Conservation (phyloP, 2,888 invertebrate genomes). For the Mycalesis mineus region DNA sequence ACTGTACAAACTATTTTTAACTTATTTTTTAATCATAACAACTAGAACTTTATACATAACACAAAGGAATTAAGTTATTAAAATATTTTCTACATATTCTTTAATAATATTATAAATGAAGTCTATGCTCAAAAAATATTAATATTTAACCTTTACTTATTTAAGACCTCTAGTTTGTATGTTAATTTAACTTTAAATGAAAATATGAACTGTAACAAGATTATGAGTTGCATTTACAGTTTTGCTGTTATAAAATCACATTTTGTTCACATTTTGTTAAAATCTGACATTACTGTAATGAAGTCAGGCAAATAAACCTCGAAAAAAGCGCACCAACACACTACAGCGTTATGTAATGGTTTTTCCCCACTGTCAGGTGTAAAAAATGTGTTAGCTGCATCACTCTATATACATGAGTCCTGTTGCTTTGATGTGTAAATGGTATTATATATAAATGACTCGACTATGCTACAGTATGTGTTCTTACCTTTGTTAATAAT, state of each 20-base stretch:
- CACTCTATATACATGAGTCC: constrained; percentile 9
- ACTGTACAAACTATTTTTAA: no score
- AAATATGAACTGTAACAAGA: no score
- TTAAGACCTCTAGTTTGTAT: no score
- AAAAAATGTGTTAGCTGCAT: not conserved
- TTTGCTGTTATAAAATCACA: not conserved
- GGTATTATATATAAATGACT: constrained; percentile 3
- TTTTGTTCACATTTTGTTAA: not conserved
- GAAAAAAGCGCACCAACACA: constrained; percentile 50
- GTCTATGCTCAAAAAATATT: no score
- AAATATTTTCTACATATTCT: no score
- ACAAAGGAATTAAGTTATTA: no score
- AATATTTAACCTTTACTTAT: no score
- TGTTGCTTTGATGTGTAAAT: not conserved
- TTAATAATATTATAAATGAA: no score
- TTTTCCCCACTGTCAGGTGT: not conserved
- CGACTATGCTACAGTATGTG: not conserved
- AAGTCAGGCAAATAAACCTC: constrained; percentile 39
- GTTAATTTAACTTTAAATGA: no score
- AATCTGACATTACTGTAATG: not conserved
- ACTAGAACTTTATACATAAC: no score
- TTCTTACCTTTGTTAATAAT: constrained; percentile 56
- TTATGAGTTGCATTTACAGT: not conserved
- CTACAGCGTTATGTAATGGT: constrained; percentile 15
- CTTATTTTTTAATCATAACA: no score